Conservation (phyloP, 2,888 invertebrate species). For the Meiosimyza platycephala region DNA sequence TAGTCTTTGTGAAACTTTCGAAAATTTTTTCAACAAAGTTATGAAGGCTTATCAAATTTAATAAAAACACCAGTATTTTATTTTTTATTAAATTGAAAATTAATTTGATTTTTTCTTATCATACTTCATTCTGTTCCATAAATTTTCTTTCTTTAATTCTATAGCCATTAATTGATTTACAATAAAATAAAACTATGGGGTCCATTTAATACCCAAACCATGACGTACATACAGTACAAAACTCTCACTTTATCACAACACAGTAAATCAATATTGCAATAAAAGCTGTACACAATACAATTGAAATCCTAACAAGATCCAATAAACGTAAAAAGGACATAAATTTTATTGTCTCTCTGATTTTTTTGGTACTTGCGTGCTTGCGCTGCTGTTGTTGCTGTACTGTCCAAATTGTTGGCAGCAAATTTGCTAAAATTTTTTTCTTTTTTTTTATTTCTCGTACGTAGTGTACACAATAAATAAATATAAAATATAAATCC, state of each 20-base stretch:
- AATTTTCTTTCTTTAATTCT: background rate
- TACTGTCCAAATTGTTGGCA: background rate
- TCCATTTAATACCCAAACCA: too few relatives aligned
- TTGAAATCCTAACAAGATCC: slow-evolving; percentile 31
- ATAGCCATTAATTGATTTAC: slow-evolving; percentile 4
- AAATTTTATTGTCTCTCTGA: slow-evolving; percentile 24
- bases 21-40: background rate
- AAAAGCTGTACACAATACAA: slow-evolving; percentile 26
- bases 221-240: too few relatives aligned
- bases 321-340: slow-evolving; percentile 33
- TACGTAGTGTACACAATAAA: background rate
- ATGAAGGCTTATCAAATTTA: background rate
- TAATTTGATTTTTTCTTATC: too few relatives aligned
- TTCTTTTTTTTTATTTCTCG: background rate
- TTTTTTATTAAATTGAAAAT: too few relatives aligned
- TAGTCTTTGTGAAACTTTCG: background rate
- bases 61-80: too few relatives aligned
- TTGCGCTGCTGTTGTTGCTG: background rate
- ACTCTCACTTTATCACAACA: slow-evolving; percentile 20
- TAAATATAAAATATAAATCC: slow-evolving; percentile 10
- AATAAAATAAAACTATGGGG: background rate
- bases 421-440: slow-evolving; percentile 23
- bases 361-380: background rate
- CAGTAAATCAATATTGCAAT: slow-evolving; percentile 31
- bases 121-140: too few relatives aligned